Percentiles rank a stretch among this genome's conserved stretches.
phyloP scores from a whole-genome alignment of 1,140 invertebrate genomes.

The Hypothenemus hampei region DNA sequence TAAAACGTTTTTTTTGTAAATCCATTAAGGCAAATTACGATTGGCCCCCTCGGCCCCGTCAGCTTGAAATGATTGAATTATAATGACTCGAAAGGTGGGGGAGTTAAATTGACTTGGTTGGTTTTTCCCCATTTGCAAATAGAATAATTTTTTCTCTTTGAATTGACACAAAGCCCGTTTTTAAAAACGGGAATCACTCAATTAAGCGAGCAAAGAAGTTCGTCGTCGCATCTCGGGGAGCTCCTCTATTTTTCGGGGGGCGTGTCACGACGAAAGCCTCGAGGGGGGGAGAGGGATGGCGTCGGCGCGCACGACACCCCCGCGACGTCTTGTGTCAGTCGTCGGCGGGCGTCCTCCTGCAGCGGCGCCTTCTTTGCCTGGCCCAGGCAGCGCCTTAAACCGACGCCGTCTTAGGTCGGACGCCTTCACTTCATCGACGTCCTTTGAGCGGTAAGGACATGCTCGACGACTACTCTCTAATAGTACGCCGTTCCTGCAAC shows the following conservation, averaged over 20 bases:
- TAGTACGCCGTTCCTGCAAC: no score
- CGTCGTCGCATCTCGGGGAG: no score
- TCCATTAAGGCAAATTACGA: no score
- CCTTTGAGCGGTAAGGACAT: constrained; percentile 44
- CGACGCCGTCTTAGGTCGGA: constrained; percentile 45
- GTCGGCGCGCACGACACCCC: constrained; percentile 40
- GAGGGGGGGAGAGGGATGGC: constrained; percentile 31
- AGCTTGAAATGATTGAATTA: no score
- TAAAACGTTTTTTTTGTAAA: no score
- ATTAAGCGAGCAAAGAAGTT: neutral
- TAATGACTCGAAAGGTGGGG: no score
- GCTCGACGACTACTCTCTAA: constrained; percentile 22
- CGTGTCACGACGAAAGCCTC: constrained; percentile 37
- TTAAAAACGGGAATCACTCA: neutral
- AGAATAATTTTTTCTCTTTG: no score
- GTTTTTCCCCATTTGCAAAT: no score
- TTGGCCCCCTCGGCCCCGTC: no score
- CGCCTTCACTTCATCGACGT: constrained; percentile 42
- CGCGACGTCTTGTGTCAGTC: constrained; percentile 45
- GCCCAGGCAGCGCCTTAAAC: constrained; percentile 44
- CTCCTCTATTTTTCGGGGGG: constrained; percentile 37
- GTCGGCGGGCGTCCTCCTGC: constrained; percentile 42
- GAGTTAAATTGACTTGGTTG: no score
- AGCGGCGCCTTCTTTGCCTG: constrained; percentile 41
- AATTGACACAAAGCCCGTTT: neutral